A percentile compares a stretch with the other conserved stretches of the same genome.
These are phyloP conservation scores for Latheticus oryzae DNA, from an alignment of 2,888 invertebrate species.

Conservation along the genomic window DNA sequence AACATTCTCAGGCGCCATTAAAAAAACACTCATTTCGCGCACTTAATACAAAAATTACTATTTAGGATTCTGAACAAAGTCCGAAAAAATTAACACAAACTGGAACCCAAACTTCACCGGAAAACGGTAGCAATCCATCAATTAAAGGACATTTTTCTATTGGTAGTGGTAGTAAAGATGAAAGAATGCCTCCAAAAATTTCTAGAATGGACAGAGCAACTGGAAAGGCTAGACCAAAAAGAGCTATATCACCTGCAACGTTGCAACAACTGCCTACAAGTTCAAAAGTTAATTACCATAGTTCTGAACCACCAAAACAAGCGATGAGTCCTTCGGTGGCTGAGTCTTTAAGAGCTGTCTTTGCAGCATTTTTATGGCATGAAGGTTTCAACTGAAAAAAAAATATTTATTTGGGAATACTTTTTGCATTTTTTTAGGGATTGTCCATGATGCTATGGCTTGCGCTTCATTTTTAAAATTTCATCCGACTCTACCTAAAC, in stretches of 20 bases:
- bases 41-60: conserved; percentile 10
- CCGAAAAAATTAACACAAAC: conserved; percentile 70
- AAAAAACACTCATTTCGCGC: no score
- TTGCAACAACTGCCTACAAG: conserved; percentile 62
- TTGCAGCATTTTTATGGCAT: conserved; percentile 97
- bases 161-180: conserved; percentile 69
- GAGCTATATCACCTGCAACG: conserved; percentile 63
- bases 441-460: conserved; percentile 98
- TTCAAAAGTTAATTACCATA: conserved; percentile 59
- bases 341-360: conserved; percentile 92
- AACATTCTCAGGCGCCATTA: no score
- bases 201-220: conserved; percentile 69
- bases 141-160: conserved; percentile 72
- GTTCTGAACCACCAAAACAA: conserved; percentile 76
- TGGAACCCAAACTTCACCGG: conserved; percentile 80
- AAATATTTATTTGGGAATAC: neutral
- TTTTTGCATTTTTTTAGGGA: conserved; percentile 67
- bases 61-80: conserved; percentile 62
- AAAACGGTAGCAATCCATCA: conserved; percentile 61
- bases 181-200: conserved; percentile 69
- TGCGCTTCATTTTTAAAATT: conserved; percentile 97
- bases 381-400: conserved; percentile 71
- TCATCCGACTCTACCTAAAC: conserved; percentile 86
- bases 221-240: conserved; percentile 67
- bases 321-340: conserved; percentile 94